Evolutionary conservation across 2,113 vertebrate species (phyloP), one percentile per base, ranked within the genome.

Genomic region (Barnardius zonarius): DNA sequence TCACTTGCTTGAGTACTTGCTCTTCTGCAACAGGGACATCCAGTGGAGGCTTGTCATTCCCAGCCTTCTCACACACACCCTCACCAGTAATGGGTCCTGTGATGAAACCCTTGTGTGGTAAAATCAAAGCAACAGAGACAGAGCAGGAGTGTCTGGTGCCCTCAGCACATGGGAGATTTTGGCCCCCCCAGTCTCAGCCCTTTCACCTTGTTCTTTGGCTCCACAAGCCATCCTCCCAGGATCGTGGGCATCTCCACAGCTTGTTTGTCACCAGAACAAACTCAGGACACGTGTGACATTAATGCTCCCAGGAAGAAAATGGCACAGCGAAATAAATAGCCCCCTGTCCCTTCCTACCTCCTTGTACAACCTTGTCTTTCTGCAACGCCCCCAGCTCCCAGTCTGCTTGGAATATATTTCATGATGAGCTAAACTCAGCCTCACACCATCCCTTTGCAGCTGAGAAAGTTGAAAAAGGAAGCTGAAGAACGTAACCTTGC

Each of bases 331-430:
- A 72, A 88, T 78, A 88, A 90, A 90, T 37, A 78, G 24, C 69
- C 35, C 15, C 30, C 52, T 0, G 5, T 88, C 61, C 86, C 30
- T 75, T 86, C 69, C 83, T 73, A 82, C 79, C 79, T 96, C 77
- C 73, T 82, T 86, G 80, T 86, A 94, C 88, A 94, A 88, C 90
- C 81, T 90, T 91, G 66, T 61, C 83, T 81, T 96, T 95, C 66
- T 92, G 83, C 86, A 95, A 96, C 25, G 19, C 83, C 95, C 54
- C 92, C 74, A 2, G 86, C n/a, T 93, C 73, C 73, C 59, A 92
- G 72, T 33, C 48, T 88, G 86, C 72, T 88, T 41, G 55, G 88
- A 93, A 94, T 80, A 67, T 30, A 87, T 89, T 96, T 90, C 93
- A 95, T 1, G 13, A 93, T 72, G 88, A 94, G 83, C 86, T 91